Evolutionary conservation across 23 tunicate species (phyloP), one percentile per base, ranked within the genome.

Genomic region (Clavelina lepadiformis): DNA sequence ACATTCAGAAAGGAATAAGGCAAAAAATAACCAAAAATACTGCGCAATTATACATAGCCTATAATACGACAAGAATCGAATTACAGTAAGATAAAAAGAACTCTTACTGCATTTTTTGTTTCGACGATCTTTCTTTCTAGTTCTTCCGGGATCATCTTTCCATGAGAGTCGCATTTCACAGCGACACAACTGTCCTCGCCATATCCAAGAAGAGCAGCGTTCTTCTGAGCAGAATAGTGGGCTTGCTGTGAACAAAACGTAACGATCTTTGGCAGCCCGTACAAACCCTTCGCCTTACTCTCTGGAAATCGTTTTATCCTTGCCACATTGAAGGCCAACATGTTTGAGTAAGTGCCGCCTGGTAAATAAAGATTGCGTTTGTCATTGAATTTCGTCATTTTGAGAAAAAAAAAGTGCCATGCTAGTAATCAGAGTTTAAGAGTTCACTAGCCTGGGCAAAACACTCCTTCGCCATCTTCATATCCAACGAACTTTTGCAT

Each of bases 241-340:
- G 76, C 74, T 68, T 75, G 91, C 28, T 83, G 75, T 19, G 80
- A 74, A 33, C 80, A 74, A 41, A 83, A 83, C 41, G 25, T 51
- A 52, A 68, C 82, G 2, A 83, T 46, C 1, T 36, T 71, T 21
- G 81, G 81, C 3, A 61, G 38, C 0, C 71, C 63, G 2, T 20
- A 25, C 19, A 68, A 25, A 4, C 91, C 91, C 26, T 68, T 35
- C 1, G 46, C 65, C 36, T 83, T 83, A 34, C 80, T 67, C 33
- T 67, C 76, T 5, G 91, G 91, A 28, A 58, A 74, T 44, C 51
- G 65, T 58, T 61, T 46, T n/a, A 64, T 38, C 28, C 72, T 57
- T 1, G 91, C 91, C 22, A 83, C 47, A 47, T 83, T 83, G 70
- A 74, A 74, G 0, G 91, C 91, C 32, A 83, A 35, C 82, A 83